Evolutionary conservation across 2,888 invertebrate species (phyloP).

Genomic region (Papilio gigon): DNA sequence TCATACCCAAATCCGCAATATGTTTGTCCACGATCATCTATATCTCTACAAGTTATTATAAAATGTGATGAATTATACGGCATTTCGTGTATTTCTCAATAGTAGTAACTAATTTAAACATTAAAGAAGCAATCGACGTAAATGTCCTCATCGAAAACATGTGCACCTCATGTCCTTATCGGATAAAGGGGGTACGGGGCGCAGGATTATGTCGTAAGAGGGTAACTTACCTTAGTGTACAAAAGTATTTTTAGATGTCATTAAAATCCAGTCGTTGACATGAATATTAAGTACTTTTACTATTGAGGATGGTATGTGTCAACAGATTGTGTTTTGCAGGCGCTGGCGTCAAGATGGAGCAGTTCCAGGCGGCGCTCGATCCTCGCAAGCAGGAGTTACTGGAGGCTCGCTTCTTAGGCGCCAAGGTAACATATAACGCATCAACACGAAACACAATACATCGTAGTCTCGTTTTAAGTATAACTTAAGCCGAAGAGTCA

Average conservation of each 20-base stretch:
- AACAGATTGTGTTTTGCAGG: constrained; percentile 73
- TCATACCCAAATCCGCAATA: too few species aligned
- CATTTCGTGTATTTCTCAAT: too few species aligned
- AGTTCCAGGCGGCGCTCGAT: constrained; percentile 98
- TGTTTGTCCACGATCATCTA: too few species aligned
- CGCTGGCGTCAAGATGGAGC: constrained; percentile 97
- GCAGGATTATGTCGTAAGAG: neutral
- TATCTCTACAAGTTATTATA: too few species aligned
- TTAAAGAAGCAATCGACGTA: neutral
- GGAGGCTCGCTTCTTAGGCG: constrained; percentile 98
- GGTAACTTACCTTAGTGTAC: neutral
- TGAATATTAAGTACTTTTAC: neutral
- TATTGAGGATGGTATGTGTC: neutral
- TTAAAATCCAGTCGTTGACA: neutral
- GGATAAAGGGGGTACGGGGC: neutral
- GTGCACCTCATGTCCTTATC: neutral
- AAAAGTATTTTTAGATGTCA: neutral
- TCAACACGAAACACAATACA: neutral
- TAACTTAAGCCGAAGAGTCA: neutral
- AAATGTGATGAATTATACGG: too few species aligned
- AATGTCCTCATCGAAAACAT: neutral
- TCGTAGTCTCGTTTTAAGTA: neutral
- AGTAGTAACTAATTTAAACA: neutral
- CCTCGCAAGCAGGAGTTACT: constrained; percentile 99
- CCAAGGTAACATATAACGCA: constrained; percentile 88